These are phyloP conservation scores for Villa cingulata DNA, from an alignment of 2,888 invertebrate species.

Conservation along the genomic window DNA sequence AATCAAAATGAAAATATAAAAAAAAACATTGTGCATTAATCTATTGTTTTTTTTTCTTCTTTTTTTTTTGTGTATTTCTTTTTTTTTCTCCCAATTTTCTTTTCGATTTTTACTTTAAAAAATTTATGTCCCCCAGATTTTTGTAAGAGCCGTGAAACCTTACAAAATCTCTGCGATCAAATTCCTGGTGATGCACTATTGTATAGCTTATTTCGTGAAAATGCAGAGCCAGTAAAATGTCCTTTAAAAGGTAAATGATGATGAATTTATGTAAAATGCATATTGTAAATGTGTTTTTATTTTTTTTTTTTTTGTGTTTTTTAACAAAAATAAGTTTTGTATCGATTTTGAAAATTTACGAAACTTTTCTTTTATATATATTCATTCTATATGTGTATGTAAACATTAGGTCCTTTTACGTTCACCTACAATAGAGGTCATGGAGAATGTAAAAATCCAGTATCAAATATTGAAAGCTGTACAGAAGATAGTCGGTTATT, in stretches of 20 bases:
- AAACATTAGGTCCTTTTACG: slow-evolving; percentile 70
- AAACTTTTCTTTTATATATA: too few relatives aligned
- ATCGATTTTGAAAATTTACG: background rate
- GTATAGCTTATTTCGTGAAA: slow-evolving; percentile 80
- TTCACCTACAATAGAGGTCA: slow-evolving; percentile 88
- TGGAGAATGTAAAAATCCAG: slow-evolving; percentile 78
- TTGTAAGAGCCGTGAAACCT: slow-evolving; percentile 45
- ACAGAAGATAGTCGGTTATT: slow-evolving; percentile 82
- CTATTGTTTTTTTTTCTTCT: slow-evolving; percentile 1
- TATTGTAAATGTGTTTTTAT: background rate
- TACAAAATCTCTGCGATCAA: slow-evolving; percentile 68
- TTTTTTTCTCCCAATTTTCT: too few relatives aligned
- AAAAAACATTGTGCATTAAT: background rate
- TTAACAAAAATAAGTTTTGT: background rate
- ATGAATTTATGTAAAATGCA: background rate
- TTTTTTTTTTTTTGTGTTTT: background rate
- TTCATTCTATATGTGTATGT: slow-evolving; percentile 38
- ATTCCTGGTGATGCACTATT: slow-evolving; percentile 81
- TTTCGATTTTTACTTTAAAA: slow-evolving; percentile 1
- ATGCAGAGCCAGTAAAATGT: slow-evolving; percentile 76
- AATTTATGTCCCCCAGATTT: slow-evolving; percentile 37
- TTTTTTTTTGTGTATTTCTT: too few relatives aligned
- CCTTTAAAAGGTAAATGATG: slow-evolving; percentile 47
- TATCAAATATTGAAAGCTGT: slow-evolving; percentile 85
- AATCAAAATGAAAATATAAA: too few relatives aligned